Conservation (phyloP, 2,797 vertebrate species). For the Staurois parvus region DNA sequence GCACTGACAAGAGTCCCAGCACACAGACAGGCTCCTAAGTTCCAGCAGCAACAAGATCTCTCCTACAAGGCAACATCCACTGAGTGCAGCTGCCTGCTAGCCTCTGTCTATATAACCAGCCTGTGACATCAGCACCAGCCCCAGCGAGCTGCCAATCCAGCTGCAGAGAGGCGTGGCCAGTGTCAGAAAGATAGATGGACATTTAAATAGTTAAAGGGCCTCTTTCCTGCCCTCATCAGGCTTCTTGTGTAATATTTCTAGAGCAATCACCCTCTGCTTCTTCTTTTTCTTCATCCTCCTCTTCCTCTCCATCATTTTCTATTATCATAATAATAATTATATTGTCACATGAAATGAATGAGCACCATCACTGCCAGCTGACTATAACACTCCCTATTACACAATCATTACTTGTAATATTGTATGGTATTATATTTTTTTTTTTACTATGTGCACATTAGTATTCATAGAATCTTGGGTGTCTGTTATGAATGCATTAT, state of each 20-base stretch:
- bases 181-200: conserved; percentile 48
- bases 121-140: conserved; percentile 34
- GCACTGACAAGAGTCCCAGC: not conserved
- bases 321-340: conserved; percentile 11
- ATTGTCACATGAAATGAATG: not conserved
- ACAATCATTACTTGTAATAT: not conserved
- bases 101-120: conserved; percentile 40
- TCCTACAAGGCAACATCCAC: not conserved
- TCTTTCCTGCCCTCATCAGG: conserved; percentile 38
- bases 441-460: not conserved
- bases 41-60: not conserved
- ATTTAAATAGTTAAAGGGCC: conserved; percentile 11
- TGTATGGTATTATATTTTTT: not conserved
- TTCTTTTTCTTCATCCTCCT: not conserved
- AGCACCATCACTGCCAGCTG: not conserved
- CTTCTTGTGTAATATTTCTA: not conserved
- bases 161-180: not conserved
- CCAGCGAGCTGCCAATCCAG: conserved; percentile 2
- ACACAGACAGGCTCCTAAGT: not conserved
- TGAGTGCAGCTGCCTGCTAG: conserved; percentile 3
- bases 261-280: not conserved
- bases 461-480: not conserved
- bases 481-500: conserved; percentile 13
- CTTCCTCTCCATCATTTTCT: not conserved
- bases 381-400: not conserved